Evolutionary conservation across 2,888 invertebrate genomes (phyloP), one percentile per base, ranked within the genome.

Genomic region (Allacma fusca): DNA sequence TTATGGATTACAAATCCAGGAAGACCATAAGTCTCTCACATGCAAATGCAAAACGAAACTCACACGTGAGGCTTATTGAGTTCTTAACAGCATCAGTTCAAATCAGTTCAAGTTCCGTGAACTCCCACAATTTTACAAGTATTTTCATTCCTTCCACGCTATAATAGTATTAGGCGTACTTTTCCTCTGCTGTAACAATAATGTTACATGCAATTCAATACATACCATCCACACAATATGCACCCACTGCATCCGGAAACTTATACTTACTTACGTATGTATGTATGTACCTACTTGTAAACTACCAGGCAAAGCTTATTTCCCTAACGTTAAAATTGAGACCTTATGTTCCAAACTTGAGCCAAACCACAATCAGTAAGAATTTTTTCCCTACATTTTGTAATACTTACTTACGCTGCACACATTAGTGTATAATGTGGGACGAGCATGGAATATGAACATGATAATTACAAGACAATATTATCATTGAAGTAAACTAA

Each of bases 21-120:
- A 50, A 50, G 50, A 19, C 50, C n/a, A 50, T 50, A 50, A 50
- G 50, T 50, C 50, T 16, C 16, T 50, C 50, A 50, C 50, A 50
- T 50, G 50, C n/a, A 50, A 50, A 50, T 50, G 50, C n/a, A 50
- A 50, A 50, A 50, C 19, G 50, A 50, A 50, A n/a, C 50, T 50
- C 50, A 50, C 50, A 50, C 50, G 50, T 50, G 50, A 50, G 50
- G n/a, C 50, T 50, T 50, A 50, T 19, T 50, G 34, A 34, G 34
- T 34, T 34, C 34, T 34, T 19, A 16, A 50, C 50, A 50, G 16
- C n/a, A 50, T 50, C 34, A 50, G 50, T 50, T 50, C 50, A 50
- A 50, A 50, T 50, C 50, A 50, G 50, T 50, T 50, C 50, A 50
- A 50, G 50, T 50, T 50, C 34, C 16, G 50, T 50, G n/a, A n/a